Conservation (phyloP, 1,140 invertebrate genomes). For the Drosophila bocqueti region DNA sequence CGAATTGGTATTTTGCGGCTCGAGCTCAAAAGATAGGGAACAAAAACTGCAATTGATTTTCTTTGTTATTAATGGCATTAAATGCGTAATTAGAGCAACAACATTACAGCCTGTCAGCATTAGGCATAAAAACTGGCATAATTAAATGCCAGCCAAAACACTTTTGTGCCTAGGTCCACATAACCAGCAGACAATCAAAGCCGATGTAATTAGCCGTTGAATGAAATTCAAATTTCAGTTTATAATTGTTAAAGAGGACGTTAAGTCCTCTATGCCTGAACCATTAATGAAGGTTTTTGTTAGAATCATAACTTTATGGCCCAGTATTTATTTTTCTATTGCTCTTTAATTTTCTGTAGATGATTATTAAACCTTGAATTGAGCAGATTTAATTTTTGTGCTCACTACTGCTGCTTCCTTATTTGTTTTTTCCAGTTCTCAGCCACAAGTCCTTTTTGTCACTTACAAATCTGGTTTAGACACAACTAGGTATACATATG, state of each 20-base stretch:
- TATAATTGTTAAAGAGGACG: conserved; percentile 33
- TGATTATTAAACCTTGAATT: background rate
- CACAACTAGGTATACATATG: conserved; percentile 54
- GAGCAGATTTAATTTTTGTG: too few relatives aligned
- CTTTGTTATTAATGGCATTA: conserved; percentile 33
- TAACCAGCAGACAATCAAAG: conserved; percentile 27
- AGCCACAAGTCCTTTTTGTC: background rate
- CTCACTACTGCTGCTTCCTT: background rate
- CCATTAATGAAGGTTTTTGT: background rate
- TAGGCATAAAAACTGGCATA: conserved; percentile 13
- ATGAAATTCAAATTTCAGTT: conserved; percentile 4
- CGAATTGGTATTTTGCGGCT: conserved; percentile 30
- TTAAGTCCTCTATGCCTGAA: background rate
- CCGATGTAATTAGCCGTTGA: conserved; percentile 14
- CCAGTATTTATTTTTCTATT: too few relatives aligned
- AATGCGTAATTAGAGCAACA: conserved; percentile 22
- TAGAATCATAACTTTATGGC: background rate
- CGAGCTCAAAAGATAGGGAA: background rate
- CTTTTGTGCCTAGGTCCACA: conserved; percentile 7
- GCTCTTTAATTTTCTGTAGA: background rate
- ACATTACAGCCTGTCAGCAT: conserved; percentile 10
- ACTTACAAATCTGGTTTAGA: conserved; percentile 2
- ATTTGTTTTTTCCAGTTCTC: background rate
- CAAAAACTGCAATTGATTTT: conserved; percentile 18
- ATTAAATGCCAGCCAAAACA: conserved; percentile 17